Conservation (phyloP, 2,888 invertebrate species). For the Nezara viridula region DNA sequence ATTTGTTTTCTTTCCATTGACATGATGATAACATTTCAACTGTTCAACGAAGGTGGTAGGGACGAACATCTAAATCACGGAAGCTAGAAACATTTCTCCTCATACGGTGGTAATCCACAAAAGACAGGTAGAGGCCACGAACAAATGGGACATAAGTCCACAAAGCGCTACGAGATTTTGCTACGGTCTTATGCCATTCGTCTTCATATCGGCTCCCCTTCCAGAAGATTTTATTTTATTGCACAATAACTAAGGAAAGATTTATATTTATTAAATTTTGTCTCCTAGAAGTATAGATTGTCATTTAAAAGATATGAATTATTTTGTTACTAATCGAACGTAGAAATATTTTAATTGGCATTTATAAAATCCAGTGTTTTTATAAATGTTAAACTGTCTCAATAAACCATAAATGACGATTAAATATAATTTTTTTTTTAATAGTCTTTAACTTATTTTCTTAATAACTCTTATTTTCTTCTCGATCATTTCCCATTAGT, state of each 20-base stretch:
- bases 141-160: slow-evolving; percentile 16
- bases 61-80: neutral
- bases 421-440: too few species aligned
- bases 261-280: neutral
- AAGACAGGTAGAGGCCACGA: neutral
- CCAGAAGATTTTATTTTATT: neutral
- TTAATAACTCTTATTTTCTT: too few species aligned
- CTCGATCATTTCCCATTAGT: too few species aligned
- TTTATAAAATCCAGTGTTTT: too few species aligned
- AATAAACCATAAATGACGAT: too few species aligned
- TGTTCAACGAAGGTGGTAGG: neutral
- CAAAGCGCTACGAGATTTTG: neutral
- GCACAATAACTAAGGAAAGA: neutral
- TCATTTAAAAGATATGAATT: neutral
- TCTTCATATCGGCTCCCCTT: neutral
- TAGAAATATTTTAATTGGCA: too few species aligned
- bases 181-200: neutral
- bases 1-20: too few species aligned
- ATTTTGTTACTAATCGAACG: neutral
- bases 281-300: neutral
- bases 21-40: too few species aligned
- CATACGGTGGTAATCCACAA: neutral
- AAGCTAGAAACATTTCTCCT: neutral
- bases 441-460: too few species aligned
- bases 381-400: too few species aligned